Conservation (phyloP, 2,113 vertebrate species). For the Cyprinodon tularosa region DNA sequence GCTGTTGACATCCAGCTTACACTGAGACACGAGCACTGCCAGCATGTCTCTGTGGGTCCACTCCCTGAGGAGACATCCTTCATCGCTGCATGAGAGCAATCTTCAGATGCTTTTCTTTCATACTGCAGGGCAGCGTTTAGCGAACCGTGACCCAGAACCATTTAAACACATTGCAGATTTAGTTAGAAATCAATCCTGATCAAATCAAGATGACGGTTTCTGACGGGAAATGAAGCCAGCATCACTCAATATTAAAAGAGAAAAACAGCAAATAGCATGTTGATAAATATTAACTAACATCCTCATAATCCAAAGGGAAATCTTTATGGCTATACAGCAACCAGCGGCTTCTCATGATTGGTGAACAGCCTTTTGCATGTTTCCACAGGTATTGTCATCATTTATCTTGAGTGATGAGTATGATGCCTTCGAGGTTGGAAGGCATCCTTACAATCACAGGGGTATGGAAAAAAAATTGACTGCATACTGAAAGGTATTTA, state of each 20-base stretch:
- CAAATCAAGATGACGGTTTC: neutral
- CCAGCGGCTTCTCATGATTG: neutral
- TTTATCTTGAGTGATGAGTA: neutral
- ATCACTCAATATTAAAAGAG: neutral
- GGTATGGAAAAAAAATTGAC: too few species aligned
- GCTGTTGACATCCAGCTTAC: constrained; percentile 25
- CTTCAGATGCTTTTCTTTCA: constrained; percentile 67
- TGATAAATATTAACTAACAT: neutral
- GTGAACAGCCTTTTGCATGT: too few species aligned
- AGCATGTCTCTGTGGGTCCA: constrained; percentile 11
- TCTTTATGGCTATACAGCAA: neutral
- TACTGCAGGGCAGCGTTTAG: constrained; percentile 52
- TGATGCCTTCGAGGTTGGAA: neutral
- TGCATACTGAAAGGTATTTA: too few species aligned
- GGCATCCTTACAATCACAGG: neutral
- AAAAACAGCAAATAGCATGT: constrained; percentile 5
- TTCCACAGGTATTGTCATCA: too few species aligned
- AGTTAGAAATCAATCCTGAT: constrained; percentile 7
- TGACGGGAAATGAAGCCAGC: neutral
- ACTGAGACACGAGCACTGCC: constrained; percentile 27
- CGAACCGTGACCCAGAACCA: constrained; percentile 31
- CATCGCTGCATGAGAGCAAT: constrained; percentile 55
- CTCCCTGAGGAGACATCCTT: constrained; percentile 14
- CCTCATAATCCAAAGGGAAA: neutral
- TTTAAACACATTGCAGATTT: constrained; percentile 29